Evolutionary conservation across 2,888 invertebrate species (phyloP).

Genomic region (Sepioteuthis lessoniana): DNA sequence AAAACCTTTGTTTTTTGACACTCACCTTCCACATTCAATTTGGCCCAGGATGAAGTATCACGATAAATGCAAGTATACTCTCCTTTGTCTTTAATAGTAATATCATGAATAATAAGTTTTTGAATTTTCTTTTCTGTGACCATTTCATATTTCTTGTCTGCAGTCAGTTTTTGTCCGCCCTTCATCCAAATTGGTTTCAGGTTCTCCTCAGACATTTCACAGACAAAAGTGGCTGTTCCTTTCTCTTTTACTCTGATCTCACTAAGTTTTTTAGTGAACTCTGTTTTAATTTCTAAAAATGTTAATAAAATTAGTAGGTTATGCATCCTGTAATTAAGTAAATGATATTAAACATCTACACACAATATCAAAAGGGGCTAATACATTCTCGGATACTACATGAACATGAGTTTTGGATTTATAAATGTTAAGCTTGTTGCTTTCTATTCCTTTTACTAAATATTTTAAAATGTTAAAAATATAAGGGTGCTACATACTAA

Average conservation of each 20-base stretch:
- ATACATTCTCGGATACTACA: neutral
- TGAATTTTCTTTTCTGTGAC: neutral
- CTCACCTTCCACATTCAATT: conserved; percentile 35
- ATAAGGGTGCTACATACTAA: neutral
- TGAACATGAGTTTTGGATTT: neutral
- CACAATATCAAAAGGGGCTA: neutral
- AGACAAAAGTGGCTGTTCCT: conserved; percentile 17
- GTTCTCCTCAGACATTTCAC: conserved; percentile 18
- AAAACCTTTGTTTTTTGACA: neutral
- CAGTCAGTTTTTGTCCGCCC: neutral
- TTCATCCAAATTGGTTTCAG: conserved; percentile 40
- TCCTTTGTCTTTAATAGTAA: conserved; percentile 34
- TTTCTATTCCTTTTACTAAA: neutral
- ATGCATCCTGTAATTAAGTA: neutral
- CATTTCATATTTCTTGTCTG: neutral
- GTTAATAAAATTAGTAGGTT: conserved; percentile 33
- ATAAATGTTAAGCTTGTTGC: neutral
- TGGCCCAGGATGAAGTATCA: neutral
- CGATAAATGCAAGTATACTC: conserved; percentile 17
- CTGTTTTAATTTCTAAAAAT: neutral
- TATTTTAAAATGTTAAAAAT: neutral
- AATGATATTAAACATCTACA: neutral
- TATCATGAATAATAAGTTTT: conserved; percentile 37
- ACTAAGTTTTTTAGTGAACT: conserved; percentile 35
- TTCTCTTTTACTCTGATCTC: conserved; percentile 1